A percentile compares a stretch with the other conserved stretches of the same genome.
Evolutionary conservation across 2,113 vertebrate species (phyloP).

Genomic region (Catagonus wagneri): DNA sequence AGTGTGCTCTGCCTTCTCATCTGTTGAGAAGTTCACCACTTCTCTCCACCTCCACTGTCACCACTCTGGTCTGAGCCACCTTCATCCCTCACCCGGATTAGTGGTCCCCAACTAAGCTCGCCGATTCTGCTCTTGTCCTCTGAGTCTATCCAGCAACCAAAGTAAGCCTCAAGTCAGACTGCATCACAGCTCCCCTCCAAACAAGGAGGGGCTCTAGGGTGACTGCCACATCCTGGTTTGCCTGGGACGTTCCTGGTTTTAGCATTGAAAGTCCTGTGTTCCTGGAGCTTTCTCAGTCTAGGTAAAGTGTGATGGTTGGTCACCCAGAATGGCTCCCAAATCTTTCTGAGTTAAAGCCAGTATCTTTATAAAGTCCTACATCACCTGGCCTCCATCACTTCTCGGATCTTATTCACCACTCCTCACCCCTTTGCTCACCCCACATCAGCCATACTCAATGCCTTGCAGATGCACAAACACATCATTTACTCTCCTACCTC

Average conservation of each 20-base stretch:
- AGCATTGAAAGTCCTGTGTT: background rate
- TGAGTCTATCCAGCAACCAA: too few relatives aligned
- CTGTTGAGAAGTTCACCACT: background rate
- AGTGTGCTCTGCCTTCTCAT: background rate
- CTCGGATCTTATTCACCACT: background rate
- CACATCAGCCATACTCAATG: background rate
- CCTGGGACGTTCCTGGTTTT: background rate
- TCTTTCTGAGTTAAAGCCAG: background rate
- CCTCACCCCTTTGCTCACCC: background rate
- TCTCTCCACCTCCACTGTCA: fast-evolving
- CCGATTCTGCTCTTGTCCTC: background rate
- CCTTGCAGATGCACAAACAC: background rate
- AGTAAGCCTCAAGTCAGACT: background rate
- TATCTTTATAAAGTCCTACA: background rate
- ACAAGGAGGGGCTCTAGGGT: background rate
- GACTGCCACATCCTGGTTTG: background rate
- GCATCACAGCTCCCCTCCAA: background rate
- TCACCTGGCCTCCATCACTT: background rate
- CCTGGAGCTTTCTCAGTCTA: background rate
- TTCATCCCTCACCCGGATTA: too few relatives aligned
- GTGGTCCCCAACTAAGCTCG: background rate
- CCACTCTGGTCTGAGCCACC: background rate
- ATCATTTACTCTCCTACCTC: background rate
- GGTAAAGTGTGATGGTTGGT: too few relatives aligned
- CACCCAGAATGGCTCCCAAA: background rate